A percentile compares a stretch with the other conserved stretches of the same genome.
phyloP scores from a whole-genome alignment of 2,797 vertebrate genomes.

The Enoplosus armatus region DNA sequence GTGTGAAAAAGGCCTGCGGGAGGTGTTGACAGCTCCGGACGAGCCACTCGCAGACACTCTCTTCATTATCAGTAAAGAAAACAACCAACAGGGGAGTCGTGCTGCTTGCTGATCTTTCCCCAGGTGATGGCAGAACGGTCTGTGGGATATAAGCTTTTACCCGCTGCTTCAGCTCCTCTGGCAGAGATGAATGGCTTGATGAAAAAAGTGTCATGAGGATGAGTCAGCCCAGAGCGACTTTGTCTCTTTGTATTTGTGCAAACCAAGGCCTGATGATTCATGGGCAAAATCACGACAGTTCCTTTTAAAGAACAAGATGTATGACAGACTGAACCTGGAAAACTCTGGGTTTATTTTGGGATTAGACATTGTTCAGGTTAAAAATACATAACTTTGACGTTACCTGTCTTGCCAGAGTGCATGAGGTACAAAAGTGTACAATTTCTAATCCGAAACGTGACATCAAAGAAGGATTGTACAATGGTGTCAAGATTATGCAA shows the following conservation, averaged over 20 bases:
- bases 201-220: conserved; percentile 57
- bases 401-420: conserved; percentile 4
- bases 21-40: conserved; percentile 49
- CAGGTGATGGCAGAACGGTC: conserved; percentile 62
- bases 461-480: conserved; percentile 37
- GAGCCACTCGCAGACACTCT: conserved; percentile 42
- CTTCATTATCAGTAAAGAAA: conserved; percentile 60
- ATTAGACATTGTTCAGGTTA: conserved; percentile 40
- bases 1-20: conserved; percentile 27
- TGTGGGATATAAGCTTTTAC: conserved; percentile 43
- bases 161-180: conserved; percentile 50
- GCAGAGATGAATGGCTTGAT: conserved; percentile 55
- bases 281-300: conserved; percentile 45
- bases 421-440: conserved; percentile 22
- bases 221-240: conserved; percentile 66
- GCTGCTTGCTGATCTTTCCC: conserved; percentile 62
- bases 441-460: conserved; percentile 42
- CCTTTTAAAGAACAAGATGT: conserved; percentile 46
- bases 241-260: conserved; percentile 62
- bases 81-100: conserved; percentile 45
- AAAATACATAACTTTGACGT: conserved; percentile 42
- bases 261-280: conserved; percentile 71
- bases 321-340: conserved; percentile 36
- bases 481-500: conserved; percentile 47
- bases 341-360: conserved; percentile 45